A percentile compares a stretch with the other conserved stretches of the same genome.
Evolutionary conservation across 2,113 vertebrate genomes (phyloP).

Genomic region (Trogon surrucura): DNA sequence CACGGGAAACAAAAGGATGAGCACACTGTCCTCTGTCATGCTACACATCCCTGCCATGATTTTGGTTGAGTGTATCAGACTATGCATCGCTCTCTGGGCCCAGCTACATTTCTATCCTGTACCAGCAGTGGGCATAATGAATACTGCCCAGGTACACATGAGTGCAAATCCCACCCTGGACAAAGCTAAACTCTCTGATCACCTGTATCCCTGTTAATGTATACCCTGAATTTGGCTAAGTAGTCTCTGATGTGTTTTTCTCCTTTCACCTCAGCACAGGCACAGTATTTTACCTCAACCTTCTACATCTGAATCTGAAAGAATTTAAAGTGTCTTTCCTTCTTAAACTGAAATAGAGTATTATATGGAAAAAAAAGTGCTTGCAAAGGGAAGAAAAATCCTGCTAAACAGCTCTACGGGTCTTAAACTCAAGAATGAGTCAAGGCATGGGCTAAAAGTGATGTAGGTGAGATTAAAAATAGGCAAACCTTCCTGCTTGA

Average conservation of each 20-base stretch:
- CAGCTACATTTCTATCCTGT: background rate
- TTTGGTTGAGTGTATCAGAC: background rate
- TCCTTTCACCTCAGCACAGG: background rate
- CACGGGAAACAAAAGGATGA: background rate
- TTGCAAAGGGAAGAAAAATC: background rate
- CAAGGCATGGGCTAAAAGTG: background rate
- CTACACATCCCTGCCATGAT: fast-evolving
- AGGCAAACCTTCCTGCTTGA: background rate
- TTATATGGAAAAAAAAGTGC: background rate
- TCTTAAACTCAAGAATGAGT: background rate
- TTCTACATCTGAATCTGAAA: background rate
- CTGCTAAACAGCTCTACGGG: background rate
- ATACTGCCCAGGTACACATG: background rate
- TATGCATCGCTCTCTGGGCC: background rate
- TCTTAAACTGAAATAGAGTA: background rate
- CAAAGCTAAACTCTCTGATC: background rate
- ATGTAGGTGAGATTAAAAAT: background rate
- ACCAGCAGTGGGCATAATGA: background rate
- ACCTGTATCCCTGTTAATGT: background rate
- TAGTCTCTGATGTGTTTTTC: background rate
- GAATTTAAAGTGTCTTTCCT: background rate
- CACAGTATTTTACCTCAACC: background rate
- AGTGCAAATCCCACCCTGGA: background rate
- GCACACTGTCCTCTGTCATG: background rate
- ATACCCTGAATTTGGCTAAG: background rate